Evolutionary conservation across 2,888 invertebrate genomes (phyloP).

Genomic region (Apantesis nais): DNA sequence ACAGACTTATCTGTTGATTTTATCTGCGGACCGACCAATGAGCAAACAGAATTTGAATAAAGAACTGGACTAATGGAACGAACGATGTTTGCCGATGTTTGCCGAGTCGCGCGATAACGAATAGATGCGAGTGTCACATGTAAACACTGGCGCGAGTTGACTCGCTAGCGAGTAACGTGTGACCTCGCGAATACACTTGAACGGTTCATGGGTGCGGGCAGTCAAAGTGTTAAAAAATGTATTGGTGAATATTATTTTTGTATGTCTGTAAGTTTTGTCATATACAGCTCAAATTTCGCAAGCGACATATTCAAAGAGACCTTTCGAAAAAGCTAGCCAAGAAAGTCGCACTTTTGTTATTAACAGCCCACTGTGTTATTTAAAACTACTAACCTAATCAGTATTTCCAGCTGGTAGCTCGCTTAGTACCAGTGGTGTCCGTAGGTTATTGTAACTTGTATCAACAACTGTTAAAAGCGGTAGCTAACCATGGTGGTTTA

Average conservation of each 20-base stretch:
- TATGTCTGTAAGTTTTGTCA: conserved; percentile 21
- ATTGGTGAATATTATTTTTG: conserved; percentile 23
- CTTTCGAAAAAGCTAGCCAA: neutral
- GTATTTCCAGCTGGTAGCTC: neutral
- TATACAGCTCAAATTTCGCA: neutral
- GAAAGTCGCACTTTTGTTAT: neutral
- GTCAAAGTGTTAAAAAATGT: conserved; percentile 11
- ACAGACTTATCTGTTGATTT: conserved; percentile 50
- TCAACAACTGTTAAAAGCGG: neutral
- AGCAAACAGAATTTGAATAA: conserved; percentile 59
- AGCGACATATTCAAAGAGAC: neutral
- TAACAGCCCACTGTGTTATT: neutral
- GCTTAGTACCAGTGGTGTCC: neutral
- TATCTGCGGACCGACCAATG: conserved; percentile 54
- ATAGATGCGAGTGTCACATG: conserved; percentile 56
- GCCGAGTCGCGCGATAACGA: conserved; percentile 53
- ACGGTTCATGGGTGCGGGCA: conserved; percentile 14
- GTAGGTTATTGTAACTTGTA: neutral
- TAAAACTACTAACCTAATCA: neutral
- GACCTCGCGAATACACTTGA: conserved; percentile 60
- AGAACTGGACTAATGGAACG: conserved; percentile 56
- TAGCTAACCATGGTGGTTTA: neutral
- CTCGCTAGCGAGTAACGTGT: conserved; percentile 52
- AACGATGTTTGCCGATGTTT: conserved; percentile 54
- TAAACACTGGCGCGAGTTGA: conserved; percentile 70